A percentile compares a stretch with the other conserved stretches of the same genome.
Evolutionary conservation across 2,797 vertebrate species (phyloP).

Genomic region (Craterocephalus amniculus): DNA sequence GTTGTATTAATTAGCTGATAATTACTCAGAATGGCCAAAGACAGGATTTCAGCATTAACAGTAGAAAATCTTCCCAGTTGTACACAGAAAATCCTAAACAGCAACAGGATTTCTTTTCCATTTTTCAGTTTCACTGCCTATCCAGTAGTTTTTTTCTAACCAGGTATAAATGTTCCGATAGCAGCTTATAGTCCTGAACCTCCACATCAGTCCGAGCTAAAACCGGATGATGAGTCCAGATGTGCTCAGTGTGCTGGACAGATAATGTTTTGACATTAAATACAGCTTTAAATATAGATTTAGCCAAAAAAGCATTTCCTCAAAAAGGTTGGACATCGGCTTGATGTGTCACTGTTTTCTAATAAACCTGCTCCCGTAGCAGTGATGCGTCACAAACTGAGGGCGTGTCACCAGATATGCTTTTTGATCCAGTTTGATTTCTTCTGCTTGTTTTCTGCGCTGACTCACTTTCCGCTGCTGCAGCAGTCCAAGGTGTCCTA

Average conservation of each 20-base stretch:
- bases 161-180: neutral
- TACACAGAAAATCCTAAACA: neutral
- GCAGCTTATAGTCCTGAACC: neutral
- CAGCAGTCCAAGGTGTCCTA: conserved; percentile 46
- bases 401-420: conserved; percentile 50
- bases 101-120: neutral
- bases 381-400: neutral
- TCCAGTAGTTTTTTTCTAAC: neutral
- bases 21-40: neutral
- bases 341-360: conserved; percentile 11
- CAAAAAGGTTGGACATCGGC: neutral
- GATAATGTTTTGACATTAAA: neutral
- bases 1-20: neutral
- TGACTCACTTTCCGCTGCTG: conserved; percentile 66
- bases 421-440: conserved; percentile 50
- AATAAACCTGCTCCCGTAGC: conserved; percentile 9
- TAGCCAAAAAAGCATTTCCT: neutral
- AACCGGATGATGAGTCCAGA: too few species aligned
- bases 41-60: neutral
- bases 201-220: neutral
- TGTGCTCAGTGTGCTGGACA: neutral
- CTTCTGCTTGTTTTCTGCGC: conserved; percentile 20
- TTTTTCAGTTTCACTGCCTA: too few species aligned
- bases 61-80: neutral
- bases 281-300: neutral